Conservation (phyloP, 2,113 vertebrate genomes). For the Micromys minutus region DNA sequence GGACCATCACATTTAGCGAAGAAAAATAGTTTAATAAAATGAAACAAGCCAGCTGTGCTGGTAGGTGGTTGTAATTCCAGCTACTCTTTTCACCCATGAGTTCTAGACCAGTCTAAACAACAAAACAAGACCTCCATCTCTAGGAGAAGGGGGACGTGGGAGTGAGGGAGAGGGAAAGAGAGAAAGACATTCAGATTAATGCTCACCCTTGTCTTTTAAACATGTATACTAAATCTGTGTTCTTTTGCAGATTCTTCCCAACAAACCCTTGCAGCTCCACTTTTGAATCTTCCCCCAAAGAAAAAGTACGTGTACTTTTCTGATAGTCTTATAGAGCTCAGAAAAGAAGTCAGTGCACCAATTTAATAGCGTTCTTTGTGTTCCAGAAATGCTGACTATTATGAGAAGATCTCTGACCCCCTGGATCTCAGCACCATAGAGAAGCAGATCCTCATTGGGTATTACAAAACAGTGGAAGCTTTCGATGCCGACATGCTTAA, state of each 20-base stretch:
- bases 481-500: slow-evolving; percentile 99
- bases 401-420: slow-evolving; percentile 98
- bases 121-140: background rate
- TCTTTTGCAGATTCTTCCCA: slow-evolving; percentile 91
- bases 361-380: background rate
- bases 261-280: slow-evolving; percentile 93
- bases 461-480: slow-evolving; percentile 97
- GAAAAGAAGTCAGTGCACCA: no score
- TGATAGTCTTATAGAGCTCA: slow-evolving; percentile 8
- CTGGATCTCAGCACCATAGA: slow-evolving; percentile 96
- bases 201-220: background rate
- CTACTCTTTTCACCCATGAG: background rate
- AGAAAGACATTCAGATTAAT: background rate
- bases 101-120: background rate
- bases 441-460: slow-evolving; percentile 97
- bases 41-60: background rate
- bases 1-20: background rate
- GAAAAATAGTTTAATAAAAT: background rate
- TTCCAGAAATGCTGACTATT: slow-evolving; percentile 96
- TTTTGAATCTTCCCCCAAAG: slow-evolving; percentile 95
- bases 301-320: slow-evolving; percentile 92
- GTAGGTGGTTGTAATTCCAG: background rate
- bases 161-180: no score
- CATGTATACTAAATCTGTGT: slow-evolving; percentile 40
- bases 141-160: background rate